Evolutionary conservation across 2,113 vertebrate genomes (phyloP).

Genomic region (Phrynocephalus versicolor): DNA sequence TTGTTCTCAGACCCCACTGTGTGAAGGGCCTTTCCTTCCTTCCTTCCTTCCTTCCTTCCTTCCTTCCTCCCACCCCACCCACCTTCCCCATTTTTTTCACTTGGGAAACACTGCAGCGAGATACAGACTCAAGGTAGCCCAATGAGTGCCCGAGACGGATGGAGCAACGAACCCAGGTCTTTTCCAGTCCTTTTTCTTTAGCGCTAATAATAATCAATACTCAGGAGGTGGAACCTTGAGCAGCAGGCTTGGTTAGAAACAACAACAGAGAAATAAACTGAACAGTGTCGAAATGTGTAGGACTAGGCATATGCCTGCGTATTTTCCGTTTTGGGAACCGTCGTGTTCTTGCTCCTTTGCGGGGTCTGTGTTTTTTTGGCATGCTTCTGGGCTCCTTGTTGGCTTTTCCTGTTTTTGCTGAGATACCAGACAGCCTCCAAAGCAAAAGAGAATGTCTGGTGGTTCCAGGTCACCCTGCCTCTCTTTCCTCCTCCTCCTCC

Average conservation of each 20-base stretch:
- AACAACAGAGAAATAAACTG: too few species aligned
- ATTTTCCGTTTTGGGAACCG: background rate
- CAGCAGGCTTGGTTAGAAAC: background rate
- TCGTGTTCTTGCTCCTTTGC: background rate
- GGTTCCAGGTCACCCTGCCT: background rate
- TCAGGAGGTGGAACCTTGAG: background rate
- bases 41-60: too few species aligned
- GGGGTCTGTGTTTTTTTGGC: background rate
- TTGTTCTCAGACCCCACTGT: background rate
- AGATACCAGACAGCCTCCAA: background rate
- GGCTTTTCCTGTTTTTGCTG: background rate
- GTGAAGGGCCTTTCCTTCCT: background rate
- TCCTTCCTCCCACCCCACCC: too few species aligned
- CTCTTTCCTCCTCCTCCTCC: background rate
- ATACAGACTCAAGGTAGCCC: too few species aligned
- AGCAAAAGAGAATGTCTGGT: background rate
- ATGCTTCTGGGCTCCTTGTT: accelerated
- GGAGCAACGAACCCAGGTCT: background rate
- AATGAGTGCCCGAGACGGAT: accelerated
- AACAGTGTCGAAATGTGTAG: background rate
- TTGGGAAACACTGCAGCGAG: too few species aligned
- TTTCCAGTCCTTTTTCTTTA: too few species aligned
- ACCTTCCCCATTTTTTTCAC: too few species aligned
- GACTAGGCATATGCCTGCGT: background rate
- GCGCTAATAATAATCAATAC: too few species aligned